Percentiles rank a stretch among this genome's conserved stretches.
Evolutionary conservation across 92 coral and sea anemone genomes (phyloP).

Genomic region (Epizoanthus ramosus): DNA sequence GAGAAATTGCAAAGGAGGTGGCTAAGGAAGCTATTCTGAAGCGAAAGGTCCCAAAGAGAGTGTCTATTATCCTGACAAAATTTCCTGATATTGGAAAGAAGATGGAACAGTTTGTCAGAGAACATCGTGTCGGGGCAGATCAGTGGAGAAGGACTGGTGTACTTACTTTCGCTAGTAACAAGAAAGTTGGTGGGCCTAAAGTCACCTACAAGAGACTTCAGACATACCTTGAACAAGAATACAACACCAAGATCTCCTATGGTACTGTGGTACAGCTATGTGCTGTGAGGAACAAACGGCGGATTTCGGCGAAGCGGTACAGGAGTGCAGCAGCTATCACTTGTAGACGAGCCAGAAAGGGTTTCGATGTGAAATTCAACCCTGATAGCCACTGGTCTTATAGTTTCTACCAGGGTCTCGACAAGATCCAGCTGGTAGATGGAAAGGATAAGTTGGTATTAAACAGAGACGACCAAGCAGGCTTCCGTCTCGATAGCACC

Average conservation of each 20-base stretch:
- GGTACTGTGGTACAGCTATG: slow-evolving; percentile 38
- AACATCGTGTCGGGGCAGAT: slow-evolving; percentile 57
- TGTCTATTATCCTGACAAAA: slow-evolving; percentile 46
- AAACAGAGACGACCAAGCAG: slow-evolving; percentile 49
- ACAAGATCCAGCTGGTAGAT: slow-evolving; percentile 40
- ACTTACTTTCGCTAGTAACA: slow-evolving; percentile 56
- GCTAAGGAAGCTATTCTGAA: slow-evolving; percentile 49
- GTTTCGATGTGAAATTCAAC: slow-evolving; percentile 35
- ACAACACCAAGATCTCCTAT: slow-evolving; percentile 20
- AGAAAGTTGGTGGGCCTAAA: slow-evolving; percentile 32
- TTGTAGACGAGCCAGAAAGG: slow-evolving; percentile 26
- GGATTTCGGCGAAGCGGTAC: slow-evolving; percentile 47
- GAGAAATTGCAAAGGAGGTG: slow-evolving; percentile 44
- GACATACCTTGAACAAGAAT: slow-evolving; percentile 20
- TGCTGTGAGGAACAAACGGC: slow-evolving; percentile 37
- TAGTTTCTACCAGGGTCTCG: slow-evolving; percentile 52
- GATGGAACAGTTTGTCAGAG: slow-evolving; percentile 47
- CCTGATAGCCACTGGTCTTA: slow-evolving; percentile 61
- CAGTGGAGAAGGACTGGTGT: slow-evolving; percentile 60
- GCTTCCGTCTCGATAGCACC: slow-evolving; percentile 30
- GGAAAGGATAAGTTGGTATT: slow-evolving; percentile 31
- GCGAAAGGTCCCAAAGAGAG: slow-evolving; percentile 51
- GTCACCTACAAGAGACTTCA: slow-evolving; percentile 47
- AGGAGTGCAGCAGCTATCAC: slow-evolving; percentile 24
- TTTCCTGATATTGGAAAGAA: slow-evolving; percentile 55